Evolutionary conservation across 2,888 invertebrate species (phyloP), one percentile per base, ranked within the genome.

Genomic region (Meloe dianella): DNA sequence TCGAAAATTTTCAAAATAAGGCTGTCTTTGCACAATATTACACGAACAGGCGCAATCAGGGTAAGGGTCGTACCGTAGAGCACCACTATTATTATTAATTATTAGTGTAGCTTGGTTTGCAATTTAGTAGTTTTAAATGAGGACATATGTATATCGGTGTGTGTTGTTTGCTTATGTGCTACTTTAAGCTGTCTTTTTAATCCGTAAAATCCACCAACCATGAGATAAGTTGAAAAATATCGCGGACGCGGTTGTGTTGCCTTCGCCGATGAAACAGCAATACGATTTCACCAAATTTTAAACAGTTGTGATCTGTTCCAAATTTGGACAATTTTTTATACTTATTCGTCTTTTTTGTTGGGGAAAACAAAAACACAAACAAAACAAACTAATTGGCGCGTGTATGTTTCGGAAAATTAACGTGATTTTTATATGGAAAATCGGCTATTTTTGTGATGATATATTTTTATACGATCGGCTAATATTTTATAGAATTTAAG

Each of bases 61-160:
- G 83, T 83, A 82, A 82, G 82, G 81, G 81, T 83, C 81, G 81
- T 82, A 81, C 79, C 78, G 77, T 81, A 82, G 77, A 81, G 81
- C 81, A 82, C 81, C 81, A 81, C 80, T 78, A 75, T 78, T 41
- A 41, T 32, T 41, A 41, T 17, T 41, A 35, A n/a, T 41, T 41
- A 41, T 10, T 41, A 77, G 75, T 74, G 74, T 81, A 81, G 81
- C 81, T 81, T 81, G 74, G 79, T 79, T n/a, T 80, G 78, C 77
- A 74, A 80, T 78, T 80, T 3, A 80, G 78, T 47, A 47, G 47
- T 47, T 47, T 47, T 77, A 79, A 77, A 75, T 74, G 74, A 41
- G n/a, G n/a, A n/a, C 32, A 77, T 75, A 75, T 77, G 77, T 81
- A 47, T 47, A 78, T 75, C 69, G 75, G 74, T 79, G 79, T 79